A percentile compares a stretch with the other conserved stretches of the same genome.
These are phyloP conservation scores for Prosopocoilus inquinatus DNA, from an alignment of 2,888 invertebrate species.

Conservation along the genomic window DNA sequence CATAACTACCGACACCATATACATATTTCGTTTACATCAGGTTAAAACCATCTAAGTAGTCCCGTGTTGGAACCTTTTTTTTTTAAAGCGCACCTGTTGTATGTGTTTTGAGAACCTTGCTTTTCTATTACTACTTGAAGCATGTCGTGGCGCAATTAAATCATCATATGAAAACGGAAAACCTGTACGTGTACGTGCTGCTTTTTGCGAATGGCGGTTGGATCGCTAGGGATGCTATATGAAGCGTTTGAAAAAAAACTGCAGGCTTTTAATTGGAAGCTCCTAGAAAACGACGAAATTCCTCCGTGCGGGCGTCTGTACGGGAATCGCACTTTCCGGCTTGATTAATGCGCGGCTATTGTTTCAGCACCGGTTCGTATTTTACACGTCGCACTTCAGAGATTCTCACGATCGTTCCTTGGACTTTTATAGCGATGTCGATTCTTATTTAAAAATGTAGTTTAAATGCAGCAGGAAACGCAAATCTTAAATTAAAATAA, in stretches of 20 bases:
- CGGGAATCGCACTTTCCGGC: slow-evolving; percentile 19
- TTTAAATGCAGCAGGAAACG: no score
- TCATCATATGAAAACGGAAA: not conserved
- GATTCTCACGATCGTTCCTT: slow-evolving; percentile 27
- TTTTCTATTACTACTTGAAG: not conserved
- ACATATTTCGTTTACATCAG: slow-evolving; percentile 20
- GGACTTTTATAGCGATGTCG: not conserved
- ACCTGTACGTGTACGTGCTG: not conserved
- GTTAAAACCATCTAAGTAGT: slow-evolving; percentile 12
- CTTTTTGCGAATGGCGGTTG: not conserved
- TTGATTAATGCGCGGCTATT: slow-evolving; percentile 33
- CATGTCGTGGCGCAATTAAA: not conserved
- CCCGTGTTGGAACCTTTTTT: not conserved
- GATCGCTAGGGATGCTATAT: not conserved
- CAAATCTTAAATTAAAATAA: no score
- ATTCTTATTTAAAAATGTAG: no score
- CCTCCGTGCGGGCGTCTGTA: slow-evolving; percentile 15
- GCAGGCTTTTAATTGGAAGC: not conserved
- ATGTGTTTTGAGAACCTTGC: not conserved
- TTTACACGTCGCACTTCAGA: slow-evolving; percentile 27
- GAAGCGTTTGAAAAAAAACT: not conserved
- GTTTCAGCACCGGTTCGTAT: slow-evolving; percentile 33
- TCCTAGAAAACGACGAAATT: slow-evolving; percentile 13
- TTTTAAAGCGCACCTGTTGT: not conserved
- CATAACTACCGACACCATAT: slow-evolving; percentile 18